phyloP scores from a whole-genome alignment of 2,113 vertebrate species.

The Megatriorchis doriae region DNA sequence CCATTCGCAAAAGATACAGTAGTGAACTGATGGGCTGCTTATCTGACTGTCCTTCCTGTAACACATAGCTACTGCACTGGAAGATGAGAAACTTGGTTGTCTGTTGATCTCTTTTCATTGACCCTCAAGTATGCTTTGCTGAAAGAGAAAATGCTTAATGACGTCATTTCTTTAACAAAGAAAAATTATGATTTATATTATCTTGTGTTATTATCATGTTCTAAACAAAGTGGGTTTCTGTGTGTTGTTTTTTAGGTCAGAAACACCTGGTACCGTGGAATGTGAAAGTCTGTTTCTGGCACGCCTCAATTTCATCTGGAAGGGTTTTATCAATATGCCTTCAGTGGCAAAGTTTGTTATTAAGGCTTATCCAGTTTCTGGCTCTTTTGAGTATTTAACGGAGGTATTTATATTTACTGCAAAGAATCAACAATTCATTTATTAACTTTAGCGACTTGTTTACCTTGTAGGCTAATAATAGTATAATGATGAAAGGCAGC shows the following conservation, averaged over 20 bases:
- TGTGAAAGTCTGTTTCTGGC: conserved; percentile 89
- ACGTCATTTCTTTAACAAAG: neutral
- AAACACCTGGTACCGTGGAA: conserved; percentile 80
- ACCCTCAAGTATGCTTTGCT: neutral
- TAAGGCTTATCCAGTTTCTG: conserved; percentile 94
- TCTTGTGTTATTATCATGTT: neutral
- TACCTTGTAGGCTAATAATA: neutral
- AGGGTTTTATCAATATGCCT: conserved; percentile 95
- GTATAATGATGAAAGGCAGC: neutral
- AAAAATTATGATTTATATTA: neutral
- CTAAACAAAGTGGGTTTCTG: neutral
- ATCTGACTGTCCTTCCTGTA: neutral
- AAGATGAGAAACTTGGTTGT: neutral
- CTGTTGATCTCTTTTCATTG: neutral
- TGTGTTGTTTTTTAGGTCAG: conserved; percentile 62
- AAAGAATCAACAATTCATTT: neutral
- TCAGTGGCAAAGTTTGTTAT: conserved; percentile 94
- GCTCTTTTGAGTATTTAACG: conserved; percentile 87
- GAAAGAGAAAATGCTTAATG: neutral
- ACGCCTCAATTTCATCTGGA: conserved; percentile 87
- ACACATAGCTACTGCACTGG: neutral
- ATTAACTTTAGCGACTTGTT: neutral
- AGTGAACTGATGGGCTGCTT: neutral
- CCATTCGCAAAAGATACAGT: neutral
- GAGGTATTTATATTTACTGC: conserved; percentile 76